phyloP scores from a whole-genome alignment of 2,113 vertebrate species.

The Parus major region DNA sequence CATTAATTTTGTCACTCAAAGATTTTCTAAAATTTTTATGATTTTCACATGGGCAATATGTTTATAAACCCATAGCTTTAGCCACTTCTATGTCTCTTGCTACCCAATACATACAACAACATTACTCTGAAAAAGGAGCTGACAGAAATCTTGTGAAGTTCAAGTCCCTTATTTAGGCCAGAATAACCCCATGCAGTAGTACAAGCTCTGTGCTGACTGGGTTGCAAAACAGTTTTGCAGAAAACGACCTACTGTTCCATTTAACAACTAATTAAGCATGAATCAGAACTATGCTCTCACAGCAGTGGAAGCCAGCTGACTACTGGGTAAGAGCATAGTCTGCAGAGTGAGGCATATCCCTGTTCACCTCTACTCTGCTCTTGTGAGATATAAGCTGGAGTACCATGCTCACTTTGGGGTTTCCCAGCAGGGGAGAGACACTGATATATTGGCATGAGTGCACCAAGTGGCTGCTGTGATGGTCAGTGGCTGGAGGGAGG shows the following conservation, averaged over 20 bases:
- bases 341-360: background rate
- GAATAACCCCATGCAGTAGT: background rate
- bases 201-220: background rate
- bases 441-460: accelerated
- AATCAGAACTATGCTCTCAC: background rate
- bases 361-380: background rate
- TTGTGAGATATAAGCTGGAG: background rate
- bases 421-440: background rate
- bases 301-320: background rate
- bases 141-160: background rate
- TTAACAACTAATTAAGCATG: background rate
- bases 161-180: background rate
- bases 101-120: background rate
- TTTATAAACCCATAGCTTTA: background rate
- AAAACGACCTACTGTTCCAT: background rate
- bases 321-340: background rate
- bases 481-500: background rate
- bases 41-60: background rate
- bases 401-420: background rate
- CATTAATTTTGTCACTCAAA: background rate
- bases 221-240: background rate
- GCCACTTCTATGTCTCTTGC: background rate
- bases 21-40: background rate
- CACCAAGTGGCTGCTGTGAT: background rate
- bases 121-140: background rate